Base-by-base conservation (phyloP, 37 sponge, comb jelly and placozoan species). In the Cliona cf. orientalis region DNA sequence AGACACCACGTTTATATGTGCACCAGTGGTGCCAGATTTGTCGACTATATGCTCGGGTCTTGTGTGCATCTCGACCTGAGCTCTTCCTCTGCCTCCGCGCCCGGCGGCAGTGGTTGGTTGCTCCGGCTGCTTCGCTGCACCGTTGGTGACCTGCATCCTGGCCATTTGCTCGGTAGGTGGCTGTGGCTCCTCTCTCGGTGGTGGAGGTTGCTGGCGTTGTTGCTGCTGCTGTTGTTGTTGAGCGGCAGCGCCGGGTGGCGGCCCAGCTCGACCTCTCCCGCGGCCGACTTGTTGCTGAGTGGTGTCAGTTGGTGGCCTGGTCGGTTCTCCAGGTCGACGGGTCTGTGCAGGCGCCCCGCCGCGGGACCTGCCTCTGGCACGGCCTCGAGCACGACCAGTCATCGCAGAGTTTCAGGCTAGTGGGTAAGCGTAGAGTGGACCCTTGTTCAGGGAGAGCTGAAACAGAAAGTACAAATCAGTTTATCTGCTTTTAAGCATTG, bases 41-140 rank as follows among this genome's bases (percentile, higher is more conserved):
- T 93, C 87, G 19, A 60, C 58, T 11, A 92, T 69, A 42, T 93
- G 89, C 40, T 81, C 83, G 1, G 97, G 97, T 19, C 84, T 80
- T 0, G 91, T 90, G 38, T 42, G 71, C 1, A 77, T 77, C 42
- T 93, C 89, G 11, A 56, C 28, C 11, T 22, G 46, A 38, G 66
- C 45, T 5, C 38, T 57, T 6, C 82, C 82, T 41, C 77, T 38
- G 1, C 83, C 72, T 25, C 84, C 45, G 12, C 56, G 74, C 6
- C 49, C 72, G 0, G 23, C 58, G 6, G 62, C 61, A 43, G 61
- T 42, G 1, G 41, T 65, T 68, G 68, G 46, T 3, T 42, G 43
- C 2, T 41, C 39, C 5, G 57, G 58, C 2, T 31, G 42, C 22
- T 68, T 21, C n/a, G 28, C 7, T 3, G 38, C 31, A 14, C 36